Conservation (phyloP, 1,140 invertebrate genomes). For the Drosophila subobscura region DNA sequence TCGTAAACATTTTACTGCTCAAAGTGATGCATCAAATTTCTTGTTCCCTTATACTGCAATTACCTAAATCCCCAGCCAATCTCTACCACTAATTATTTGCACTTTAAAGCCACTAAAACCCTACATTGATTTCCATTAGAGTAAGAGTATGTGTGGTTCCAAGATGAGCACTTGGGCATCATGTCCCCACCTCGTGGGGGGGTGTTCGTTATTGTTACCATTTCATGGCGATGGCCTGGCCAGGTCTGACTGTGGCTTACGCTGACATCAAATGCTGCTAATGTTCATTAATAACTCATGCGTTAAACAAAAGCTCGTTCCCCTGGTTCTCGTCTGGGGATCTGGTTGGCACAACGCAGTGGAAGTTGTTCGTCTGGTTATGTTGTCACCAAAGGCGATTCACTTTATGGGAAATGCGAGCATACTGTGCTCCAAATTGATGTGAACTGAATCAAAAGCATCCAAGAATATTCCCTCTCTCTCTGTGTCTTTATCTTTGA, state of each 20-base stretch:
- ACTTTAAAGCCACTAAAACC: conserved; percentile 21
- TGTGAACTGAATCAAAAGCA: not conserved
- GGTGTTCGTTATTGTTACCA: conserved; percentile 46
- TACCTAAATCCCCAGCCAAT: too few species aligned
- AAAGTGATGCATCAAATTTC: too few species aligned
- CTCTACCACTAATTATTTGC: conserved; percentile 5
- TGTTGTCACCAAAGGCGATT: conserved; percentile 49
- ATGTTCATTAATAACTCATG: conserved; percentile 76
- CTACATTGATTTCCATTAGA: too few species aligned
- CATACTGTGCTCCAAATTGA: too few species aligned
- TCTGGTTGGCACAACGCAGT: conserved; percentile 15
- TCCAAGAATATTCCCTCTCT: not conserved
- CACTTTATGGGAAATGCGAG: conserved; percentile 37
- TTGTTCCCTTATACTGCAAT: too few species aligned
- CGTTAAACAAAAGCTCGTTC: conserved; percentile 62
- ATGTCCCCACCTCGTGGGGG: not conserved
- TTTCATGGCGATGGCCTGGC: conserved; percentile 17
- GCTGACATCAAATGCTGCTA: conserved; percentile 53
- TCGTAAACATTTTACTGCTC: too few species aligned
- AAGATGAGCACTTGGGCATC: too few species aligned
- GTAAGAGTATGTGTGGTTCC: too few species aligned
- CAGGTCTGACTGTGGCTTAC: conserved; percentile 8
- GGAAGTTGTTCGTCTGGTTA: conserved; percentile 41
- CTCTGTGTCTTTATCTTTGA: not conserved
- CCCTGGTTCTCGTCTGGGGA: conserved; percentile 11